Evolutionary conservation across 2,888 invertebrate species (phyloP).

Genomic region (Chamaedrilus cognettii): DNA sequence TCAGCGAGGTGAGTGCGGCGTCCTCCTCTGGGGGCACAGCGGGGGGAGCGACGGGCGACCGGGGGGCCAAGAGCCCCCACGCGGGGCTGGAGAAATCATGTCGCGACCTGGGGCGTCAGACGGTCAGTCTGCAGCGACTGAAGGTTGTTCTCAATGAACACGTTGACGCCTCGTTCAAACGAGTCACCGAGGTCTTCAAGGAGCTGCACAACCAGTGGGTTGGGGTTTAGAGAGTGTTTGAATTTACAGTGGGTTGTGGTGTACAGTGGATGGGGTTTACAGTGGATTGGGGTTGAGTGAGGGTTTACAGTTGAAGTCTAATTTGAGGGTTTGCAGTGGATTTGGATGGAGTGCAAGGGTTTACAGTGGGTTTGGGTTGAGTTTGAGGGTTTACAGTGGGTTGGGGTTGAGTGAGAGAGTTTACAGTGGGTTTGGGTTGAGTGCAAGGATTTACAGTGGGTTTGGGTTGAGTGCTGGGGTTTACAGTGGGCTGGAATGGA

Average conservation of each 20-base stretch:
- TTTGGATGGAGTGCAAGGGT: too few species aligned
- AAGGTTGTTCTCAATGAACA: constrained; percentile 50
- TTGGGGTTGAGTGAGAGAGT: too few species aligned
- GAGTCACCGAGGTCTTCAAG: constrained; percentile 52
- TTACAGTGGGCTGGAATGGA: too few species aligned
- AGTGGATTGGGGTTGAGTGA: too few species aligned
- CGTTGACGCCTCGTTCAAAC: constrained; percentile 52
- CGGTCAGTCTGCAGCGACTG: constrained; percentile 52
- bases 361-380: too few species aligned
- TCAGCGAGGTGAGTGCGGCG: constrained; percentile 17
- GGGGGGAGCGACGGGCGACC: not conserved
- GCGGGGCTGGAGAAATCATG: constrained; percentile 54
- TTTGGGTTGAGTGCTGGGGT: too few species aligned
- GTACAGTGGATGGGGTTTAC: not conserved
- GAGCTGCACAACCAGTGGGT: constrained; percentile 51
- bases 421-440: too few species aligned
- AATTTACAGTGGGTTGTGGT: not conserved
- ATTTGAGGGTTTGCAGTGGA: too few species aligned
- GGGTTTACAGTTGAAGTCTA: too few species aligned
- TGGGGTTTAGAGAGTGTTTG: not conserved
- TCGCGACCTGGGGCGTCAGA: constrained; percentile 57
- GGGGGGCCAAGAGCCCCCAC: constrained; percentile 11
- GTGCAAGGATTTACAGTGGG: too few species aligned
- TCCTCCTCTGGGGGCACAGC: too few species aligned
- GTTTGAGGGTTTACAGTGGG: too few species aligned